phyloP scores from a whole-genome alignment of 2,113 vertebrate species.

The Cyprinus carpio region DNA sequence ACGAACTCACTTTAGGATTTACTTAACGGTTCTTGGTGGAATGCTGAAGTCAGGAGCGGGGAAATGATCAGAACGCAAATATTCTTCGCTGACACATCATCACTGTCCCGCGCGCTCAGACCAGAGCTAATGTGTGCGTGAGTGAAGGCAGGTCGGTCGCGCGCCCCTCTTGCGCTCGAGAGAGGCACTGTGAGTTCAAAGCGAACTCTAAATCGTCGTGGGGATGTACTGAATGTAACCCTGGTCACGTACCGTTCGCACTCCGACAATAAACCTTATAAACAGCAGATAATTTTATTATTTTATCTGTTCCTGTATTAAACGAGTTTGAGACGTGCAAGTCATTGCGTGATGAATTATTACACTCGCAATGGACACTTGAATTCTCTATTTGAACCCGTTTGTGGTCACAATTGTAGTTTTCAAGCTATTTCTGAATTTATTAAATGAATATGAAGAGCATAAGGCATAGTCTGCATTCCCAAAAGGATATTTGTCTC shows the following conservation, averaged over 20 bases:
- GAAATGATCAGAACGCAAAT: background rate
- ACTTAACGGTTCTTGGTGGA: background rate
- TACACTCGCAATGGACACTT: background rate
- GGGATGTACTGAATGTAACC: background rate
- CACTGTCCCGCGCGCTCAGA: constrained; percentile 24
- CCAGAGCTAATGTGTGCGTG: background rate
- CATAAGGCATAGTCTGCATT: background rate
- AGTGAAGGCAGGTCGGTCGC: background rate
- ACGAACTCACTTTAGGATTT: constrained; percentile 4
- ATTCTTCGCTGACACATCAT: constrained; percentile 29
- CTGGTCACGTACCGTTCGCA: background rate
- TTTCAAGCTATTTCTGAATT: background rate
- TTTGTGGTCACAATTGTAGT: background rate
- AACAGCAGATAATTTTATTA: background rate
- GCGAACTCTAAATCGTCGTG: background rate
- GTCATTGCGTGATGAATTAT: constrained; percentile 10
- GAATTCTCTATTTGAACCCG: background rate
- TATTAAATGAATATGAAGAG: background rate
- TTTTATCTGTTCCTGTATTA: background rate
- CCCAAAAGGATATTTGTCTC: background rate
- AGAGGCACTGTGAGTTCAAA: constrained; percentile 3
- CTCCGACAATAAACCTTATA: background rate
- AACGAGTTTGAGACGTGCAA: background rate
- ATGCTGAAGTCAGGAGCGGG: background rate
- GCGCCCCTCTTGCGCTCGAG: too few species aligned